These are phyloP conservation scores for Elgaria multicarinata DNA, from an alignment of 2,113 vertebrate genomes.

Conservation along the genomic window DNA sequence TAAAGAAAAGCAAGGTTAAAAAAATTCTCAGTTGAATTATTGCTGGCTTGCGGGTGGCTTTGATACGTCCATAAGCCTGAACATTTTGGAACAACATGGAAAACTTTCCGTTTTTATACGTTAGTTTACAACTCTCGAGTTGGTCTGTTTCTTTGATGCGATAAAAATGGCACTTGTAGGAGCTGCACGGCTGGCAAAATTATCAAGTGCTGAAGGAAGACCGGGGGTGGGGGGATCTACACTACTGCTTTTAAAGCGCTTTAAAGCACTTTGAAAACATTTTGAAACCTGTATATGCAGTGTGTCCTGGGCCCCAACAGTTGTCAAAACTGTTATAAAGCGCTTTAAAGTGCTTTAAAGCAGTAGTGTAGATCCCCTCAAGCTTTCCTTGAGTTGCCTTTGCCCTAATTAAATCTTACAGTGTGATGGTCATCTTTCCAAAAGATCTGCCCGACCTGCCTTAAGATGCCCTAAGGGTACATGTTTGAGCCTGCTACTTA, in stretches of 20 bases:
- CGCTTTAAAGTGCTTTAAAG: no score
- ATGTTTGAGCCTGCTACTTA: not conserved
- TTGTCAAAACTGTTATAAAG: no score
- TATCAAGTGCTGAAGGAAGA: not conserved
- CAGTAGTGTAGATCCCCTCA: no score
- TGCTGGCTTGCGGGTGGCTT: not conserved
- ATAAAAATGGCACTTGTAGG: not conserved
- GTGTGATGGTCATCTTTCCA: not conserved
- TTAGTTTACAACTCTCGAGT: constrained; percentile 2
- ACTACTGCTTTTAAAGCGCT: no score
- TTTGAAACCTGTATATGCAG: no score
- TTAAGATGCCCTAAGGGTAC: not conserved
- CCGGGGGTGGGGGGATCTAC: no score
- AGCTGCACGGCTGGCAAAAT: not conserved
- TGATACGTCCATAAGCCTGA: constrained; percentile 11
- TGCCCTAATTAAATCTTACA: not conserved
- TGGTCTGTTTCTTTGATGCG: not conserved
- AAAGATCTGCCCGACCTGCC: not conserved
- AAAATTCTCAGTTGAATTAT: not conserved
- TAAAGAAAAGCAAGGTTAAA: not conserved
- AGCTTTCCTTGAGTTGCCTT: not conserved
- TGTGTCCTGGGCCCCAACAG: no score
- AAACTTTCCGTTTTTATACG: not conserved
- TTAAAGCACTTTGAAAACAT: no score
- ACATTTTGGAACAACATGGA: not conserved